Percentiles rank a stretch among this genome's conserved stretches.
phyloP scores from a whole-genome alignment of 1,140 invertebrate genomes.

The Cydia splendana region DNA sequence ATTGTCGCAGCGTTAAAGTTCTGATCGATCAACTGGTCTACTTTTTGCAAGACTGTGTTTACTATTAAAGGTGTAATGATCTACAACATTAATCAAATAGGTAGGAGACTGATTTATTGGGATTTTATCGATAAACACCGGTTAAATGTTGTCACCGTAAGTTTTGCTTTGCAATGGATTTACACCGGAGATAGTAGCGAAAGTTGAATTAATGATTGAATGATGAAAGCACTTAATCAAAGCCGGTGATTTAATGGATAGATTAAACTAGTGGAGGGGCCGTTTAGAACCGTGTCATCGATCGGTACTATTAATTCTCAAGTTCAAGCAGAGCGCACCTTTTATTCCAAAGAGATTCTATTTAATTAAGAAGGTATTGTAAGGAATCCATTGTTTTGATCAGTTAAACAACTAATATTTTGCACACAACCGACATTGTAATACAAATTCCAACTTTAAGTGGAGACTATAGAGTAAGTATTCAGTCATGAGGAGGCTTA shows the following conservation, averaged over 20 bases:
- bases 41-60: slow-evolving; percentile 15
- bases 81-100: slow-evolving; percentile 30
- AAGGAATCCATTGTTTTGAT: no score
- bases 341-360: neutral
- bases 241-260: slow-evolving; percentile 23
- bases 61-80: slow-evolving; percentile 18
- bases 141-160: slow-evolving; percentile 28
- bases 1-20: neutral
- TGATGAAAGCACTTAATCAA: slow-evolving; percentile 27
- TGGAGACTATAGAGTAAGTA: no score
- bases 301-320: neutral
- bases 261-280: slow-evolving; percentile 14
- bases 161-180: slow-evolving; percentile 15
- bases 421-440: no score
- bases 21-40: slow-evolving; percentile 20
- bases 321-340: neutral
- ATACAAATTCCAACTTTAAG: no score
- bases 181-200: slow-evolving; percentile 25
- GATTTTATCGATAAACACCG: slow-evolving; percentile 28
- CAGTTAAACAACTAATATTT: no score
- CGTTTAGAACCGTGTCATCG: slow-evolving; percentile 20
- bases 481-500: no score
- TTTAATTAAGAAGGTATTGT: neutral
- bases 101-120: slow-evolving; percentile 19
- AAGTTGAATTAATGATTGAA: slow-evolving; percentile 22